Evolutionary conservation across 2,113 vertebrate genomes (phyloP), one percentile per base, ranked within the genome.

Genomic region (Oreocharis arfaki): DNA sequence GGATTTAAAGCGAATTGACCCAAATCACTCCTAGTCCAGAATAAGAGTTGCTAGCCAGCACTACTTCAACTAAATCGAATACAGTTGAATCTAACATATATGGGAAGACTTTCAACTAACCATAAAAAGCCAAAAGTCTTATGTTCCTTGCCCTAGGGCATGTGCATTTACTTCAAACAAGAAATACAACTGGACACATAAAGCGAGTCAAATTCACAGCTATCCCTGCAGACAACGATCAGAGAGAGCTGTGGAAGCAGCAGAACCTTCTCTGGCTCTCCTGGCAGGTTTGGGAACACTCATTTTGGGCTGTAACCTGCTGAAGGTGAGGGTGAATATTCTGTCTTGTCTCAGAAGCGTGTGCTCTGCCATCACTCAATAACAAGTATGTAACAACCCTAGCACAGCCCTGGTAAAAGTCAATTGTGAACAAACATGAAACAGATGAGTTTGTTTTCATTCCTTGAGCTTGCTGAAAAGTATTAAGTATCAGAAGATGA

Each of bases 401-500:
- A 24, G 44, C 35, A 23, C 10, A 55, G 63, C 65, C 71, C 71
- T 37, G 32, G 47, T 81, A 78, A 84, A 88, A 77, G 64, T 47
- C 20, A 13, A 10, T 69, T 53, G 69, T n/a, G 67, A 90, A 70
- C 47, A 92, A 92, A 95, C 79, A 53, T 15, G 2, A 47, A 94
- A 77, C 85, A 95, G 89, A 56, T 77, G 83, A 88, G 85, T 88
- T 94, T 97, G 79, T 86, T 92, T 92, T 88, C 75, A 68, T 94
- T 95, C 85, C 56, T 71, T 32, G 35, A 90, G 79, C 16, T 49
- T 55, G 53, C 71, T 79, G 56, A 70, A 85, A 68, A 81, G 64
- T 42, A 78, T 83, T 77, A 90, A 67, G 78, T 92, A 88, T 74
- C 90, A 80, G 60, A 94, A 71, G 74, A 93, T 46, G n/a, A 82